phyloP scores from a whole-genome alignment of 2,888 invertebrate genomes.

The Colostygia pectinataria region DNA sequence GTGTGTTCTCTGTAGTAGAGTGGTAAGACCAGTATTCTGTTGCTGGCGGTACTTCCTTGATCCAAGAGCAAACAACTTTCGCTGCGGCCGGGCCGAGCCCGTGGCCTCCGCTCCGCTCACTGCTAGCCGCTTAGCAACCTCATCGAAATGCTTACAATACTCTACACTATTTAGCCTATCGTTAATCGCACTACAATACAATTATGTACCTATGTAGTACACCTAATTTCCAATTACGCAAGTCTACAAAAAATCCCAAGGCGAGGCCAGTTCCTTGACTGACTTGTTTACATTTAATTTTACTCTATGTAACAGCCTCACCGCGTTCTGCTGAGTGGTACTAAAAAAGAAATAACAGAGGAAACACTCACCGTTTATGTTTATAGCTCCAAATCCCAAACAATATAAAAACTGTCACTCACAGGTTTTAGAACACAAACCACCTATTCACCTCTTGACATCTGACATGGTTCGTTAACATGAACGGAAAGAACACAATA shows the following conservation, averaged over 20 bases:
- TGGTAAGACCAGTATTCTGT: constrained; percentile 53
- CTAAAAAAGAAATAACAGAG: constrained; percentile 46
- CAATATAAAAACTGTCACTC: constrained; percentile 78
- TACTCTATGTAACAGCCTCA: constrained; percentile 42
- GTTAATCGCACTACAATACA: constrained; percentile 6
- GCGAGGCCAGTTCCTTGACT: constrained; percentile 37
- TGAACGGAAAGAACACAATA: constrained; percentile 59
- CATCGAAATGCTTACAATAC: constrained; percentile 33
- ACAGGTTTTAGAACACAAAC: constrained; percentile 73
- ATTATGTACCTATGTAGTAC: too few relatives aligned
- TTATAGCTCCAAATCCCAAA: constrained; percentile 78
- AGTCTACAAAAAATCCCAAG: constrained; percentile 42
- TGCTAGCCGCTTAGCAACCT: constrained; percentile 40
- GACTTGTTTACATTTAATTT: constrained; percentile 32
- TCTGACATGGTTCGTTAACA: constrained; percentile 70
- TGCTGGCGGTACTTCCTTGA: constrained; percentile 63
- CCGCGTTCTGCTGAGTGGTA: constrained; percentile 22
- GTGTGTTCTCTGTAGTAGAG: constrained; percentile 41
- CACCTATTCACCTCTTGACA: constrained; percentile 81
- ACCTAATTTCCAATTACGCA: constrained; percentile 51
- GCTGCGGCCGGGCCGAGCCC: constrained; percentile 44
- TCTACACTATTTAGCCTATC: constrained; percentile 18
- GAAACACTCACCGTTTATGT: constrained; percentile 74
- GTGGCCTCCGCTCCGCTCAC: constrained; percentile 38
- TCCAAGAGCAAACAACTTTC: constrained; percentile 79